A percentile compares a stretch with the other conserved stretches of the same genome.
phyloP scores from a whole-genome alignment of 1,140 invertebrate genomes.

The Drosophila hydei region DNA sequence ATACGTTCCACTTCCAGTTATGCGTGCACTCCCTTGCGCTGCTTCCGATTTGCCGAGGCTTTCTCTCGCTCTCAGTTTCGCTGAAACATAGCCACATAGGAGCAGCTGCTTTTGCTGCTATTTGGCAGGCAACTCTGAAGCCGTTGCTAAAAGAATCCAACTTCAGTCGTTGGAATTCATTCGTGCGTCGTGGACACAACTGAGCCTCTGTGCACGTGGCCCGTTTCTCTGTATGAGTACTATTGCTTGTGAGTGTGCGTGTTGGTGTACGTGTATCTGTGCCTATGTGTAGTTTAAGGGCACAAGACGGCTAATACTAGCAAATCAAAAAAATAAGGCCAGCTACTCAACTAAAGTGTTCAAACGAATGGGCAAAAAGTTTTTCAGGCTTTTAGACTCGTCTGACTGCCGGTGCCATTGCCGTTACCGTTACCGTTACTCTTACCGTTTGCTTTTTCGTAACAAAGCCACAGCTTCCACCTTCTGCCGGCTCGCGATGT shows the following conservation, averaged over 20 bases:
- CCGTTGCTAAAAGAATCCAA: slow-evolving; percentile 37
- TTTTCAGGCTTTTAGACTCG: neutral
- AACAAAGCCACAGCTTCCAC: neutral
- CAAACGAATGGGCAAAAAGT: slow-evolving; percentile 8
- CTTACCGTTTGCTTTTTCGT: neutral
- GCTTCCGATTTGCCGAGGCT: neutral
- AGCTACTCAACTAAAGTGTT: neutral
- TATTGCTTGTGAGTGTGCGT: neutral
- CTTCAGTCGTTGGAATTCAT: slow-evolving; percentile 81
- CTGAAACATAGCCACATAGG: slow-evolving; percentile 9
- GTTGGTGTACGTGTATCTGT: slow-evolving; percentile 16
- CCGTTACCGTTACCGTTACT: neutral
- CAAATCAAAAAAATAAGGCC: neutral
- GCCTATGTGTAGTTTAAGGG: slow-evolving; percentile 48
- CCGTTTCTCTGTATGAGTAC: slow-evolving; percentile 14
- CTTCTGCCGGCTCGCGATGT: neutral
- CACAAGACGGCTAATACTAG: slow-evolving; percentile 20
- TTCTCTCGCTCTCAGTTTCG: slow-evolving; percentile 5
- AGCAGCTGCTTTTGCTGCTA: slow-evolving; percentile 7
- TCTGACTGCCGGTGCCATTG: neutral
- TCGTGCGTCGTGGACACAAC: slow-evolving; percentile 75
- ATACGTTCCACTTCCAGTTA: slow-evolving; percentile 69
- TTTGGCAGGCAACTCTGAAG: slow-evolving; percentile 42
- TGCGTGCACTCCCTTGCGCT: neutral
- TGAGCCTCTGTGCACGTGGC: slow-evolving; percentile 57